Percentiles rank a stretch among this genome's conserved stretches.
phyloP scores from a whole-genome alignment of 2,113 vertebrate genomes.

The Ptilonorhynchus violaceus region DNA sequence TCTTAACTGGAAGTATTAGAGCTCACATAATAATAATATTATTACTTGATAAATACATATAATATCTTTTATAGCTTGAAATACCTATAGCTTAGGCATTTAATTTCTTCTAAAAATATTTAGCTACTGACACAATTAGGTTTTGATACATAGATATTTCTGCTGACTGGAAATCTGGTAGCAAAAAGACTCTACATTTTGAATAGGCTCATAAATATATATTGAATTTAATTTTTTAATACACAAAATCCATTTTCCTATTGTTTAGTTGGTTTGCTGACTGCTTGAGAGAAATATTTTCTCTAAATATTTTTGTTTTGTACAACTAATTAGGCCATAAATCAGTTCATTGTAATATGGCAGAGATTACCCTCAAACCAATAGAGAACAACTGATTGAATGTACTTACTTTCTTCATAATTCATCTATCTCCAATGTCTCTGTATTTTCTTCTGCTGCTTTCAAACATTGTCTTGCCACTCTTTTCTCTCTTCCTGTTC shows the following conservation, averaged over 20 bases:
- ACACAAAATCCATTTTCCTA: constrained; percentile 70
- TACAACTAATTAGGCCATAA: constrained; percentile 79
- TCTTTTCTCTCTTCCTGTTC: background rate
- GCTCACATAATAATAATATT: constrained; percentile 54
- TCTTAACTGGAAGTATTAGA: constrained; percentile 52
- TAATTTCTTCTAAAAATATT: constrained; percentile 68
- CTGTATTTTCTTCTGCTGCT: background rate
- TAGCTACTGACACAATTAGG: constrained; percentile 63
- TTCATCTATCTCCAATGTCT: constrained; percentile 11
- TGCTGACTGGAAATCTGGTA: constrained; percentile 68
- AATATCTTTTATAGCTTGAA: constrained; percentile 50
- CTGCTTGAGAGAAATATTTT: constrained; percentile 58
- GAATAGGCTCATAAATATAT: constrained; percentile 82
- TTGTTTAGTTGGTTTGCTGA: constrained; percentile 61
- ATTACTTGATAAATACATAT: constrained; percentile 62
- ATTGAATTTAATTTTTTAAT: constrained; percentile 82
- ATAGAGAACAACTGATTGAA: constrained; percentile 27
- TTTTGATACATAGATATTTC: constrained; percentile 73
- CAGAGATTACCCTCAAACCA: constrained; percentile 71
- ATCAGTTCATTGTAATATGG: constrained; percentile 64
- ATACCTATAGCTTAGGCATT: constrained; percentile 26
- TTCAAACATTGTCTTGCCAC: background rate
- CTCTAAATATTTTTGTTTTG: constrained; percentile 74
- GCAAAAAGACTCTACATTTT: constrained; percentile 66
- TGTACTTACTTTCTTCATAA: background rate